phyloP scores from a whole-genome alignment of 2,113 vertebrate species.

The Rissa tridactyla region DNA sequence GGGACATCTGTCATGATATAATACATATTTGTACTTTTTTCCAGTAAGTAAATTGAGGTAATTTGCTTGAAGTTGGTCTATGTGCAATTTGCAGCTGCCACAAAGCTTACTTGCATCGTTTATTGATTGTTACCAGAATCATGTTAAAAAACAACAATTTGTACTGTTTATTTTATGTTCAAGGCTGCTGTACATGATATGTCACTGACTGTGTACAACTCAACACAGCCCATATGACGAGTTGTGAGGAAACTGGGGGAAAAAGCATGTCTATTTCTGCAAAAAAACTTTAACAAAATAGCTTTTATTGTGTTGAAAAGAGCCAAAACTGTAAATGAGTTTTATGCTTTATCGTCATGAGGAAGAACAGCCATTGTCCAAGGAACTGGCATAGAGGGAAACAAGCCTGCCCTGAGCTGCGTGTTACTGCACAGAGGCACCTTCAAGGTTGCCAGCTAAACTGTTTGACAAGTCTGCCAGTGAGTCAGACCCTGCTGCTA shows the following conservation, averaged over 20 bases:
- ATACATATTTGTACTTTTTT: not conserved
- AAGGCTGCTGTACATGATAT: not conserved
- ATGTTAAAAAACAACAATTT: not conserved
- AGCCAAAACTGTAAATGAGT: not conserved
- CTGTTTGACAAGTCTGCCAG: slow-evolving; percentile 42
- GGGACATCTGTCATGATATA: not conserved
- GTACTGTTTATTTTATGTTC: not conserved
- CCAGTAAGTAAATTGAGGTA: not conserved
- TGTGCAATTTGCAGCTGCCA: not conserved
- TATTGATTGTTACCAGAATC: not conserved
- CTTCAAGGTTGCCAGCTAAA: slow-evolving; percentile 46
- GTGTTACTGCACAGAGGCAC: not conserved
- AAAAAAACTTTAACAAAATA: not conserved
- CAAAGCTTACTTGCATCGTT: not conserved
- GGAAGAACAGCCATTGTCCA: not conserved
- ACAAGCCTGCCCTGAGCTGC: slow-evolving; percentile 11
- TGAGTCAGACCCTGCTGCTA: slow-evolving; percentile 49
- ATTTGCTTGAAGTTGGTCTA: not conserved
- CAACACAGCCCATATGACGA: not conserved
- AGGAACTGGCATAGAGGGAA: not conserved
- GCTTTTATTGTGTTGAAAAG: not conserved
- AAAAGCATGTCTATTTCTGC: not conserved
- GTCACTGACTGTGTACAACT: not conserved
- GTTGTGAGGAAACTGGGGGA: not conserved
- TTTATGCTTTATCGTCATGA: not conserved